Conservation (phyloP, 2,888 invertebrate genomes). For the Ephialtes manifestator region DNA sequence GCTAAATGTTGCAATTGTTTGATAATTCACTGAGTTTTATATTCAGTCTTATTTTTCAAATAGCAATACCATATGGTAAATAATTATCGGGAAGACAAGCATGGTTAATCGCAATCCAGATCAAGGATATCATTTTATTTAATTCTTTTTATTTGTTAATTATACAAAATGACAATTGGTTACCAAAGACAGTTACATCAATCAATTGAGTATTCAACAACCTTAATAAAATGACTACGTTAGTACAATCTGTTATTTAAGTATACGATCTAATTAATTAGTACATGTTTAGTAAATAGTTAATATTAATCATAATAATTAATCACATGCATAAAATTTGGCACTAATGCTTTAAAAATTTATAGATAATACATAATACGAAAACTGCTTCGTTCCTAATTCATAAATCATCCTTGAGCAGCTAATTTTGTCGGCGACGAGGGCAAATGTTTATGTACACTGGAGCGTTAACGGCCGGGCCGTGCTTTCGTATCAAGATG, state of each 20-base stretch:
- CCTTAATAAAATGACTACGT: not conserved
- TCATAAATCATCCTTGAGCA: slow-evolving; percentile 70
- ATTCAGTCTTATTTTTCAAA: too few species aligned
- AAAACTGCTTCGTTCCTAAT: slow-evolving; percentile 62
- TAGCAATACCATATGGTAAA: too few species aligned
- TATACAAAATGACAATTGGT: too few species aligned
- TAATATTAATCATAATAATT: not conserved
- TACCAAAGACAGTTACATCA: too few species aligned
- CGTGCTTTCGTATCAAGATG: slow-evolving; percentile 41
- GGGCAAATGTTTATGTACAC: slow-evolving; percentile 69
- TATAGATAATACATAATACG: not conserved
- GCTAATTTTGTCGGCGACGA: slow-evolving; percentile 65
- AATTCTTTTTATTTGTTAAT: too few species aligned
- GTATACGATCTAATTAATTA: not conserved
- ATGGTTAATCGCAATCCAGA: too few species aligned
- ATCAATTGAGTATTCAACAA: too few species aligned
- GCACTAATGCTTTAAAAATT: not conserved
- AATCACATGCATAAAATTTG: not conserved
- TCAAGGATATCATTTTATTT: too few species aligned
- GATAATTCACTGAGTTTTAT: too few species aligned
- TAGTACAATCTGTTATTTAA: not conserved
- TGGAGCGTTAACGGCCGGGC: slow-evolving; percentile 48
- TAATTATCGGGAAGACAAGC: too few species aligned
- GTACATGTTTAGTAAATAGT: too few species aligned
- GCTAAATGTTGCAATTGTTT: too few species aligned